Evolutionary conservation across 2,888 invertebrate genomes (phyloP), one percentile per base, ranked within the genome.

Genomic region (Agonopterix heracliana): DNA sequence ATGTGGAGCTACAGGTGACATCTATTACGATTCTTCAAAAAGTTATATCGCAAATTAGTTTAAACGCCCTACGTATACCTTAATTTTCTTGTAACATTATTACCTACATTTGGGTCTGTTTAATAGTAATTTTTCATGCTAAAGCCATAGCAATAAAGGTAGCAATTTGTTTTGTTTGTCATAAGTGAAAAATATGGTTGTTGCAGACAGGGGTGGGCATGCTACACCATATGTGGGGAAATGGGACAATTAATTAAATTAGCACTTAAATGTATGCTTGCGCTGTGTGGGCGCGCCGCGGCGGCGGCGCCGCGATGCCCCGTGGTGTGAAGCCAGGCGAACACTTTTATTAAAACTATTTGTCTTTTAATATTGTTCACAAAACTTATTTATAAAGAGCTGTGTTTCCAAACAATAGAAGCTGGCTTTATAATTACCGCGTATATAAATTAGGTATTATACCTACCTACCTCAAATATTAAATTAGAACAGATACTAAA

Each of bases 171-270:
- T 64, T 65, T 63, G 63, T 65, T 38, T 68, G 66, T 56, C 56
- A 61, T 79, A 80, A 82, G 74, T 81, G 76, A 80, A 78, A 84
- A 78, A 80, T 83, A 82, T 80, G 67, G 77, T 60, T 65, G 70
- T 64, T 54, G 64, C 51, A 53, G 47, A 53, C 11, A 45, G 49
- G 51, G 57, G 36, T 49, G 34, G 45, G 55, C 41, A 48, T 41
- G 55, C 46, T 54, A 54, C 50, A 48, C 52, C 54, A 68, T 75
- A 74, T 79, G 64, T 78, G 71, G 80, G 81, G 74, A 80, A 81
- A 81, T 79, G 75, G 77, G 67, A 74, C 81, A 76, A 86, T 86
- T 85, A 84, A 86, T 87, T 84, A 81, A 81, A 81, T 84, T 81
- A 83, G 77, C 78, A 80, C 76, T 79, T 74, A 76, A 83, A 77